Conservation (phyloP, 2,888 invertebrate genomes). For the Pilophorus perplexus region DNA sequence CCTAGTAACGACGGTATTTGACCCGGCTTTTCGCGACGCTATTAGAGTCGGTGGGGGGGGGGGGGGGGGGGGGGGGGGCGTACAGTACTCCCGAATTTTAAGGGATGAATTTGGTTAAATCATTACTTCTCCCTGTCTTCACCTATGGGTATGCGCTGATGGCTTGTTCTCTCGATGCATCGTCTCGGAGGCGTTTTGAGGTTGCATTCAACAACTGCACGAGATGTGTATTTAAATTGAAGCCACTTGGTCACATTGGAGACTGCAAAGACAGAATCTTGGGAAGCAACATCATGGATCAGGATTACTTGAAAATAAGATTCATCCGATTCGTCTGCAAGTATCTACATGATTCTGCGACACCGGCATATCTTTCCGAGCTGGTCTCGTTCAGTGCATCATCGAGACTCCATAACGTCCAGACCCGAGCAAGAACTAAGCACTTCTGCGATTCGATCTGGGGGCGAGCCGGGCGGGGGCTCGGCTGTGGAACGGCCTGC, state of each 20-base stretch:
- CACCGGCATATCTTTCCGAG: background rate
- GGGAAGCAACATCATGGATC: background rate
- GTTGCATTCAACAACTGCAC: background rate
- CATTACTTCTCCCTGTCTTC: background rate
- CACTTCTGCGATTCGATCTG: background rate
- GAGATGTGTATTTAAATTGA: background rate
- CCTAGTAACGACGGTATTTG: too few relatives aligned
- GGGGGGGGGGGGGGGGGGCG: too few relatives aligned
- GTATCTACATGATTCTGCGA: too few relatives aligned
- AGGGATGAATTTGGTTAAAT: background rate
- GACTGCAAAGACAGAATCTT: too few relatives aligned
- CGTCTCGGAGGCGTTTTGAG: background rate
- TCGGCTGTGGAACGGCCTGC: slow-evolving; percentile 1
- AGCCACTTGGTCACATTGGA: background rate
- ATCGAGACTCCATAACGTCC: background rate
- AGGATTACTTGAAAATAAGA: too few relatives aligned
- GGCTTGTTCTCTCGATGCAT: background rate
- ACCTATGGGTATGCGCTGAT: background rate
- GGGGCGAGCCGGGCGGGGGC: background rate
- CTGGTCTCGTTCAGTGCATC: too few relatives aligned
- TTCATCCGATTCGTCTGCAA: too few relatives aligned
- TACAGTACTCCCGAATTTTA: too few relatives aligned
- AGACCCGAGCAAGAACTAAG: background rate
- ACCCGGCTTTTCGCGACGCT: too few relatives aligned
- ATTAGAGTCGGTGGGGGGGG: too few relatives aligned